These are phyloP conservation scores for Agrochola lychnidis DNA, from an alignment of 2,888 invertebrate species.

Conservation along the genomic window DNA sequence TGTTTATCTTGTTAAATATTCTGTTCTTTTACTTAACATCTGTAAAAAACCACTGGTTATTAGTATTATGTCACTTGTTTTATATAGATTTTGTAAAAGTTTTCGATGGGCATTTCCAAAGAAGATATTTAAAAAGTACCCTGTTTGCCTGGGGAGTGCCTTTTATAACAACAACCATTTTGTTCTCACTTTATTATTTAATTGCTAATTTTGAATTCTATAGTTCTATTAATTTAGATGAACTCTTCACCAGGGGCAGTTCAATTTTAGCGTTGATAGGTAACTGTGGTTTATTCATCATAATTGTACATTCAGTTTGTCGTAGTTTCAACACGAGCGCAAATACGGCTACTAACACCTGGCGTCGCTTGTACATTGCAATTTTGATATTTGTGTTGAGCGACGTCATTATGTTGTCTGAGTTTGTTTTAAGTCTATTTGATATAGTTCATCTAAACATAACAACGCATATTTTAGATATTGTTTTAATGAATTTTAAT, in stretches of 20 bases:
- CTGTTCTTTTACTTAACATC: background rate
- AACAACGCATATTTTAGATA: background rate
- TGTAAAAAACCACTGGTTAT: slow-evolving; percentile 22
- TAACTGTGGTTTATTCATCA: background rate
- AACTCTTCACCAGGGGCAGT: background rate
- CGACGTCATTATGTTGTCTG: background rate
- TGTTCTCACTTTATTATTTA: background rate
- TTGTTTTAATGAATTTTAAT: background rate
- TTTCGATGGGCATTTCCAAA: background rate
- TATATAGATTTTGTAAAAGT: slow-evolving; percentile 7
- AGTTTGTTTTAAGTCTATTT: background rate
- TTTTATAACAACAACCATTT: background rate
- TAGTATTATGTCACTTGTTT: slow-evolving; percentile 16
- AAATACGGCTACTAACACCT: background rate
- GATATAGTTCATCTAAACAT: fast-evolving
- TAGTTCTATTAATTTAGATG: background rate
- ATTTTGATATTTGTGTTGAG: slow-evolving; percentile 7
- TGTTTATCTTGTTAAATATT: too few species aligned
- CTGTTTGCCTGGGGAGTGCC: background rate
- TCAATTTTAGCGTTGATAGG: background rate
- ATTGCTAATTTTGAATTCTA: too few species aligned
- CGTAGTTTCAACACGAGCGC: background rate
- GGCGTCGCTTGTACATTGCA: slow-evolving; percentile 17
- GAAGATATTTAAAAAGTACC: slow-evolving; percentile 2
- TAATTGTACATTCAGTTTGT: background rate